Evolutionary conservation across 2,797 vertebrate species (phyloP), one percentile per base, ranked within the genome.

Genomic region (Lepus oiostolus): DNA sequence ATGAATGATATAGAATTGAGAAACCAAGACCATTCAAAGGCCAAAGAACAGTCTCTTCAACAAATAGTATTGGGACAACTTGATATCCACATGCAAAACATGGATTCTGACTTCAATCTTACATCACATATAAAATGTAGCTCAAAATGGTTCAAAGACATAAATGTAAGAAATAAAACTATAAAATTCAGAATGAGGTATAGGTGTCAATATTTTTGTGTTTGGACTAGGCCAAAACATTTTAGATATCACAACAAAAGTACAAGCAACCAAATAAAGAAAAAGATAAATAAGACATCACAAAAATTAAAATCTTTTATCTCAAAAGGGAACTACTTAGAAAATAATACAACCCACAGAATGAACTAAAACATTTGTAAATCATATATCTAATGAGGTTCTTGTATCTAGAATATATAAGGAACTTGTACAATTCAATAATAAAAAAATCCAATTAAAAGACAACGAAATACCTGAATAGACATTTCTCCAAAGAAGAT

Each of bases 401-500:
- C n/a, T 90, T 89, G 12, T 38, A 75, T 74, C 26, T 87, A 42
- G 8, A 92, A 83, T 79, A 68, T 19, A 32, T 71, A 60, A 67
- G 7, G 11, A 62, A 67, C 13, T 30, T 21, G 42, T 63, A 60
- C 26, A 88, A 90, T 4, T 70, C 6, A 47, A 68, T 47, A 72
- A 32, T 88, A 60, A 88, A 86, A 52, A 47, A 88, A 47, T 17
- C 8, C 26, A 84, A 52, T n/a, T 67, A 12, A 65, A 93, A 94
- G 72, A 54, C 24, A 75, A 17, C 11, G 74, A 92, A 93, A n/a
- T 60, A 85, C 58, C 22, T 62, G 63, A 77, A 52, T 13, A 89
- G n/a, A 85, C 14, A 85, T 54, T 68, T 65, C 26, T 93, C 77
- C 67, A 94, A 75, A 75, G 42, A 72, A 74, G 38, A 95, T 68